Base-by-base conservation (phyloP, 1,140 invertebrate species). In the Catajapyx aquilonaris region DNA sequence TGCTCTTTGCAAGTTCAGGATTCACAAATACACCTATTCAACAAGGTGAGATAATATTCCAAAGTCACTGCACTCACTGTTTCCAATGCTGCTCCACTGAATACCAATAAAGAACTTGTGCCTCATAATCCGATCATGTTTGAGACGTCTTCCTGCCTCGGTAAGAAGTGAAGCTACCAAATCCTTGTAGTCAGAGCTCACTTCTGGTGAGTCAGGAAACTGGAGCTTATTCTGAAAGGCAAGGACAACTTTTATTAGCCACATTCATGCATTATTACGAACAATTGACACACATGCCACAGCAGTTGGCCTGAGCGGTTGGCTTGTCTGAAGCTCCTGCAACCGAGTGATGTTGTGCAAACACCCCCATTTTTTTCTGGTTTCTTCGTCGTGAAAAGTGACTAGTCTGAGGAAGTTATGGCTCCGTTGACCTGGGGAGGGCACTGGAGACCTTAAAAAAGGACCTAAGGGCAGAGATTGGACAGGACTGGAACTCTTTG, bases 81-180 rank as follows among this genome's bases (percentile, higher is more conserved):
- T 56, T 18, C 62, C 53, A 7, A 73, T 48, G 18, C 51, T 55
- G 30, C 60, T 59, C 62, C 70, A 73, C 44, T 67, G 54, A 3
- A 63, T 51, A 19, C 48, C 52, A 21, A 57, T 57, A 43, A 73
- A 73, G 47, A 81, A 71, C 10, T 57, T 48, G 55, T 81, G 74
- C 35, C 64, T 55, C 37, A 68, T 56, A 20, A 83, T 65, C 47
- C 71, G 60, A 15, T 68, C 48, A 43, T 64, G 65, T 10, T 50
- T 54, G 2, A 74, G 48, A 5, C 74, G 59, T 17, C 54, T 48
- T 5, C 55, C 52, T 17, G 56, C 55, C 36, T 67, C 65, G 7
- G 58, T 58, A 5, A 76, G 49, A 5, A 76, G 48, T n/a, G 54
- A 55, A 38, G 59, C 56, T 5, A 77, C 62, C 2, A 76, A 54